phyloP scores from a whole-genome alignment of 1,140 invertebrate species.

The Zaprionus lachaisei region DNA sequence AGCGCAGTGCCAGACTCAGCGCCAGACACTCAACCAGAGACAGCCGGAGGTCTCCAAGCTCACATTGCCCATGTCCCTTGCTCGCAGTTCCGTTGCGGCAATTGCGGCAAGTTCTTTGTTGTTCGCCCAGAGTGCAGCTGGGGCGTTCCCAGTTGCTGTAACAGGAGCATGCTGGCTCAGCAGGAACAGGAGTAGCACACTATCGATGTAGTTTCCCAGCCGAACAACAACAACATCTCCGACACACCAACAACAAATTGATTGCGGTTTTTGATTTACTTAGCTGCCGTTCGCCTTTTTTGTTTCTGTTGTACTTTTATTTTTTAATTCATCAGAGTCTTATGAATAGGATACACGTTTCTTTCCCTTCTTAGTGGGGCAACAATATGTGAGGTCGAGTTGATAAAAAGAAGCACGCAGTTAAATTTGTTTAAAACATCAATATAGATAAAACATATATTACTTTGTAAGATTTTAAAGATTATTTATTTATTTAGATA shows the following conservation, averaged over 20 bases:
- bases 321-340: conserved; percentile 34
- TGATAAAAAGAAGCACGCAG: neutral
- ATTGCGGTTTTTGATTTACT: conserved; percentile 45
- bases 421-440: neutral
- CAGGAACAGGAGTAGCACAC: conserved; percentile 44
- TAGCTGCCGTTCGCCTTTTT: conserved; percentile 17
- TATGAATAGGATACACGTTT: neutral
- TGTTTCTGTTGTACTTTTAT: conserved; percentile 13
- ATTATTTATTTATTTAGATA: neutral
- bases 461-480: neutral
- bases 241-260: conserved; percentile 11
- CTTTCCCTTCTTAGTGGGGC: neutral
- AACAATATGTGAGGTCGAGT: neutral
- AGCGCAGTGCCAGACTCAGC: neutral
- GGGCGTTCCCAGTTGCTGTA: conserved; percentile 66
- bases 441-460: neutral
- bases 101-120: conserved; percentile 72
- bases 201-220: conserved; percentile 20
- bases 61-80: conserved; percentile 12
- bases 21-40: neutral
- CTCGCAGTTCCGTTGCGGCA: conserved; percentile 11
- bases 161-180: conserved; percentile 40
- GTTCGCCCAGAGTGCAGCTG: conserved; percentile 56
- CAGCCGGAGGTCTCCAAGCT: conserved; percentile 2
- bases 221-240: neutral